Evolutionary conservation across 2,888 invertebrate genomes (phyloP).

Genomic region (Chironomus riparius): DNA sequence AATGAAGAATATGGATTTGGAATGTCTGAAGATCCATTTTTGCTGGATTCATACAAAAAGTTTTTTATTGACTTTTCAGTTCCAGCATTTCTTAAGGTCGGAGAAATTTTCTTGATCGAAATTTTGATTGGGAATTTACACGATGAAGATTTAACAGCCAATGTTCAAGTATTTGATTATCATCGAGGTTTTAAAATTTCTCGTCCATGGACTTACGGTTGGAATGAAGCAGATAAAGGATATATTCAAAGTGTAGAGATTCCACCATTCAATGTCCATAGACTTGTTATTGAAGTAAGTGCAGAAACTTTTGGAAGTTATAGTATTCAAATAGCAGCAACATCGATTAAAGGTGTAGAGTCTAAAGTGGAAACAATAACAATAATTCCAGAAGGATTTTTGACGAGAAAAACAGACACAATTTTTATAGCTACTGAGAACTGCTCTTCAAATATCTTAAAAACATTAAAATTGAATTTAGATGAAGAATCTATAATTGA

Average conservation of each 20-base stretch:
- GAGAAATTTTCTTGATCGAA: background rate
- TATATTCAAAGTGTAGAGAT: background rate
- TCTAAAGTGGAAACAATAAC: no score
- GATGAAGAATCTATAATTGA: background rate
- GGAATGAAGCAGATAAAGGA: background rate
- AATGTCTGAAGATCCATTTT: background rate
- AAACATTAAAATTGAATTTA: no score
- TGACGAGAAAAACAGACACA: no score
- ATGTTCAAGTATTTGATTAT: background rate
- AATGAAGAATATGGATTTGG: slow-evolving; percentile 3
- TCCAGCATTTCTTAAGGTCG: background rate
- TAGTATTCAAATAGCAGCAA: no score
- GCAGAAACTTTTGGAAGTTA: background rate
- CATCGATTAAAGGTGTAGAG: no score
- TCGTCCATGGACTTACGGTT: background rate
- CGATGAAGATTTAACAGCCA: background rate
- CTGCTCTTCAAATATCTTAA: no score
- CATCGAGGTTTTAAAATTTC: background rate
- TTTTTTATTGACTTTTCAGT: background rate
- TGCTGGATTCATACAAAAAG: background rate
- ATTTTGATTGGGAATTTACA: background rate
- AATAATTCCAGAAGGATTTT: no score
- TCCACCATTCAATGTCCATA: background rate
- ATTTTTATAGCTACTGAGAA: no score
- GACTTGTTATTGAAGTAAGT: background rate